Evolutionary conservation across 2,797 vertebrate genomes (phyloP), one percentile per base, ranked within the genome.

Genomic region (Phaenicophaeus curvirostris): DNA sequence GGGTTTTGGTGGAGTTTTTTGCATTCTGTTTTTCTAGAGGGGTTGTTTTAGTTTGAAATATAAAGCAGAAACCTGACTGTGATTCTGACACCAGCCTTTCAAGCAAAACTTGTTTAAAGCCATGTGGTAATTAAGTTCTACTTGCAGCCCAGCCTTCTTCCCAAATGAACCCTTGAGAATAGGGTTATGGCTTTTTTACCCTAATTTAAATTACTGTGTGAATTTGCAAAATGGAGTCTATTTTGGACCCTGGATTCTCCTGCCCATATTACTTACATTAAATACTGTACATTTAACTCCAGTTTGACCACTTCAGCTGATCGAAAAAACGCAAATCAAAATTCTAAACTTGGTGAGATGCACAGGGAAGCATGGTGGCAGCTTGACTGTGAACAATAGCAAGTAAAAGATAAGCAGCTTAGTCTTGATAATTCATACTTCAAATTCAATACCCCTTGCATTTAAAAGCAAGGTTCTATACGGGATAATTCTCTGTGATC

Each of bases 81-180:
- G 59, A 61, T 85, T 80, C 72, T 77, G 75, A 51, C 58, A 75
- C 7, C 30, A 74, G 31, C 61, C 81, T 66, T 89, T 89, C 68
- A 72, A 71, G 76, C 37, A 84, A 33, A 73, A 87, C 50, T 48
- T 6, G 2, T 75, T 87, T 78, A 81, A 79, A 91, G 23, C 15
- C 4, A 15, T 6, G 48, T 33, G 12, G 51, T 82, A 92, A 91
- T 92, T 95, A 91, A 90, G 54, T 79, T 86, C 53, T 89, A 84
- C 90, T 78, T 89, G 66, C 51, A 92, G 51, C 54, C 82, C 20
- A 54, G 3, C 42, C 42, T 92, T 48, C 23, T 48, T 89, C 75
- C 20, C 58, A 79, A 3, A 1, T 42, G 58, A 74, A 55, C 54
- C 35, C 39, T 7, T 24, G 65, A 87, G 78, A 77, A 51, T 9